Conservation (phyloP, 2,113 vertebrate species). For the Pipra filicauda region DNA sequence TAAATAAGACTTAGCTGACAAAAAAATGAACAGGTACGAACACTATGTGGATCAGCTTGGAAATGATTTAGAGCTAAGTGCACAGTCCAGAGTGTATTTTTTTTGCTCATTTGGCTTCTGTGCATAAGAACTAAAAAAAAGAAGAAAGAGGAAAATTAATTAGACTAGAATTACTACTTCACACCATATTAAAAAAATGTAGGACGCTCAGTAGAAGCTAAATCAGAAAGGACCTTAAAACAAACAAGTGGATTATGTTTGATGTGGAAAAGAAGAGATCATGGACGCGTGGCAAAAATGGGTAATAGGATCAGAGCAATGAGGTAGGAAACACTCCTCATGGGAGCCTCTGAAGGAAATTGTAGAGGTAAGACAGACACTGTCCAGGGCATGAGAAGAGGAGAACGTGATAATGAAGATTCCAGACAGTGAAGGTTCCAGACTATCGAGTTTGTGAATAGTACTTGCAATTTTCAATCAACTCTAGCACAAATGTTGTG, state of each 20-base stretch:
- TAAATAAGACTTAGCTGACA: slow-evolving; percentile 10
- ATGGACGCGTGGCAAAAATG: background rate
- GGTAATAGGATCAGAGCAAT: background rate
- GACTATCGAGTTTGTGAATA: background rate
- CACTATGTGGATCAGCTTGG: background rate
- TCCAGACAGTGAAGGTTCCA: background rate
- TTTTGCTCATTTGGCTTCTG: background rate
- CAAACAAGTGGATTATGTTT: background rate
- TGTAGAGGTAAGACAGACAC: background rate
- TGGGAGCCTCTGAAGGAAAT: background rate
- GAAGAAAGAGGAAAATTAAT: background rate
- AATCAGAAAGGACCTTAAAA: background rate
- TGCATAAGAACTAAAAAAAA: background rate
- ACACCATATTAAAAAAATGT: background rate
- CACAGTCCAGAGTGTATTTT: background rate
- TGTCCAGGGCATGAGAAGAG: background rate
- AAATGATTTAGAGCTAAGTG: background rate
- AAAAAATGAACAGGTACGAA: background rate
- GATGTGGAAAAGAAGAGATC: background rate
- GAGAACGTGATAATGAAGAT: background rate
- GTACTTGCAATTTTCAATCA: background rate
- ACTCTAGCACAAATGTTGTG: background rate
- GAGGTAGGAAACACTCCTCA: background rate
- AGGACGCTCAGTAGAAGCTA: background rate
- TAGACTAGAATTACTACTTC: background rate